Percentiles rank a stretch among this genome's conserved stretches.
These are phyloP conservation scores for Pholis gunnellus DNA, from an alignment of 2,113 vertebrate species.

Conservation along the genomic window DNA sequence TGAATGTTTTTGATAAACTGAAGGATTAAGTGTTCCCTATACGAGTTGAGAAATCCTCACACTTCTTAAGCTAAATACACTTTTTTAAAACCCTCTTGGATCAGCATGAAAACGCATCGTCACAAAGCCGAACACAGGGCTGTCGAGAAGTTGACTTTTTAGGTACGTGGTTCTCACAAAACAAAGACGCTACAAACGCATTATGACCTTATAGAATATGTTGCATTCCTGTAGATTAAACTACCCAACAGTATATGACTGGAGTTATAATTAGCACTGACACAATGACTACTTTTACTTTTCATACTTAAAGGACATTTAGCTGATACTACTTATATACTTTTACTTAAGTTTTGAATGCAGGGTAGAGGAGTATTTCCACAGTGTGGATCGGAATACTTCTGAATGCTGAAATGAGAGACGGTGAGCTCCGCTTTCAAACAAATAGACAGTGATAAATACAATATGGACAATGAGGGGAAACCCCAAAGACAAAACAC, in stretches of 20 bases:
- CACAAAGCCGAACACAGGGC: not conserved
- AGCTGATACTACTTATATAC: not conserved
- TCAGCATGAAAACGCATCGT: not conserved
- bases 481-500: conserved; percentile 3
- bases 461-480: not conserved
- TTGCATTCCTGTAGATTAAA: not conserved
- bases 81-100: not conserved
- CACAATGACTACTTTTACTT: not conserved
- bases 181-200: not conserved
- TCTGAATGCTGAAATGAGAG: not conserved
- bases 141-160: not conserved
- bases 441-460: not conserved
- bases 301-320: not conserved
- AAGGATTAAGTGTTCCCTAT: not conserved
- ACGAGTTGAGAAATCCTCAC: not conserved
- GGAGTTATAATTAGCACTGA: not conserved
- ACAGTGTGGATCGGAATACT: not conserved
- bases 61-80: not conserved
- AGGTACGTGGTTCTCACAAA: not conserved
- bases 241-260: not conserved
- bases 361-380: not conserved
- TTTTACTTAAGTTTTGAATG: not conserved
- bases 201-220: not conserved
- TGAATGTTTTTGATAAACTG: not conserved
- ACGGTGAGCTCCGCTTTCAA: not conserved